These are phyloP conservation scores for Microcebus murinus DNA, from an alignment of 2,113 vertebrate genomes.

Conservation along the genomic window DNA sequence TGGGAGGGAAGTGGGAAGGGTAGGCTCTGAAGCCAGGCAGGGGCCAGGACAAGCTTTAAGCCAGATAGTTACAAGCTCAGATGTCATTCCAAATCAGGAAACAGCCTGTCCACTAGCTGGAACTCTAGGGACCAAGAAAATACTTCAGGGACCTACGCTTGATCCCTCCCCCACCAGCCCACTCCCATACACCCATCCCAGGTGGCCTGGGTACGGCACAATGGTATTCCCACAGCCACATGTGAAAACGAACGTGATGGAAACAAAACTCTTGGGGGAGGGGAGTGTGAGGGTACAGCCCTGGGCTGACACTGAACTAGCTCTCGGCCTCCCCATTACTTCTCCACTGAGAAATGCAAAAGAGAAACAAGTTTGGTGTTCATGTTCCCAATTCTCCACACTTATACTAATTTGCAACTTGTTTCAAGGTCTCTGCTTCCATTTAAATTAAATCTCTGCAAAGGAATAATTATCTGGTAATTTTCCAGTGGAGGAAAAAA, in stretches of 20 bases:
- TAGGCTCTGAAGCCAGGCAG: neutral
- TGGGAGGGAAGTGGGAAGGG: neutral
- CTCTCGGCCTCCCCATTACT: neutral
- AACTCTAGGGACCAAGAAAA: neutral
- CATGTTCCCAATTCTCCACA: neutral
- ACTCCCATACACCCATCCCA: no score
- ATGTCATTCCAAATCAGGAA: neutral
- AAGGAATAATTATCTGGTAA: constrained; percentile 36
- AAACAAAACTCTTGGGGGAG: neutral
- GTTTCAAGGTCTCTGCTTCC: constrained; percentile 62
- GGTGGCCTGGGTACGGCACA: neutral
- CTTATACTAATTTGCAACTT: constrained; percentile 51
- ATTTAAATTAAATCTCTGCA: constrained; percentile 62
- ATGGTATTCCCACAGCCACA: neutral
- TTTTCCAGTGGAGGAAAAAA: constrained; percentile 59
- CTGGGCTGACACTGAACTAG: neutral
- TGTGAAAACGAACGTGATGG: neutral
- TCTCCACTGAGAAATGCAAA: neutral
- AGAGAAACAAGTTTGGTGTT: neutral
- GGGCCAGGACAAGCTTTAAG: neutral
- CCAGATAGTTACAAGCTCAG: neutral
- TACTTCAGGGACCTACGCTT: neutral
- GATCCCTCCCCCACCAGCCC: neutral
- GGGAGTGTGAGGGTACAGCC: accelerated
- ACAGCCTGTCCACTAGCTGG: neutral